Evolutionary conservation across 2,888 invertebrate species (phyloP).

Genomic region (Acanthosepion pharaonis): DNA sequence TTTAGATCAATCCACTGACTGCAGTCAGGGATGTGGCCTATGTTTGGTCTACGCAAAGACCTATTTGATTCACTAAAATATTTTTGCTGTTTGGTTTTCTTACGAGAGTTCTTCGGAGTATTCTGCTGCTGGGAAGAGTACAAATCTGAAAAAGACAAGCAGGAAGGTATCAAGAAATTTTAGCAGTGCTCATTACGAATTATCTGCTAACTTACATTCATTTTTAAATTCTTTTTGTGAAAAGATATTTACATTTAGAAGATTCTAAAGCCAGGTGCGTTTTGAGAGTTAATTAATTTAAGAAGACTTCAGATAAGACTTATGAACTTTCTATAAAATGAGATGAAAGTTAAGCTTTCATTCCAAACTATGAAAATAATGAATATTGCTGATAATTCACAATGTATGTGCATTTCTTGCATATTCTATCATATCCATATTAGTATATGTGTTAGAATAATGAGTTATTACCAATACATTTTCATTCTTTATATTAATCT

Average conservation of each 20-base stretch:
- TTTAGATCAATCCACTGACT: neutral
- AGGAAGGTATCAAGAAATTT: neutral
- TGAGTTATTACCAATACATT: too few relatives aligned
- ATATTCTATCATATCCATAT: too few relatives aligned
- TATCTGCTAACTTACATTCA: neutral
- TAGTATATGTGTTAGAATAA: too few relatives aligned
- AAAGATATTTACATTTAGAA: neutral
- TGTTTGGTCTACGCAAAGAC: neutral
- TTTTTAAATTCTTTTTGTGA: neutral
- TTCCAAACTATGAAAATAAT: neutral
- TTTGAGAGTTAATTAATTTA: neutral
- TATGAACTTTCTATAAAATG: neutral
- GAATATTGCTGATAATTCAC: neutral
- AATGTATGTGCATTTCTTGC: neutral
- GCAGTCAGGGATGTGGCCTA: neutral
- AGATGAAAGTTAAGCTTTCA: neutral
- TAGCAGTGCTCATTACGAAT: neutral
- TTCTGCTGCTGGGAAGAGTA: neutral
- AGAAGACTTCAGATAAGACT: neutral
- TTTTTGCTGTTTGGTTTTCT: conserved; percentile 9
- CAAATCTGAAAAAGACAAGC: neutral
- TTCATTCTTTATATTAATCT: too few relatives aligned
- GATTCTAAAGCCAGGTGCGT: neutral
- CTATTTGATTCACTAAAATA: conserved; percentile 12
- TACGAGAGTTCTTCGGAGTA: neutral